Evolutionary conservation across 2,113 vertebrate species (phyloP).

Genomic region (Sinocyclocheilus grahami): DNA sequence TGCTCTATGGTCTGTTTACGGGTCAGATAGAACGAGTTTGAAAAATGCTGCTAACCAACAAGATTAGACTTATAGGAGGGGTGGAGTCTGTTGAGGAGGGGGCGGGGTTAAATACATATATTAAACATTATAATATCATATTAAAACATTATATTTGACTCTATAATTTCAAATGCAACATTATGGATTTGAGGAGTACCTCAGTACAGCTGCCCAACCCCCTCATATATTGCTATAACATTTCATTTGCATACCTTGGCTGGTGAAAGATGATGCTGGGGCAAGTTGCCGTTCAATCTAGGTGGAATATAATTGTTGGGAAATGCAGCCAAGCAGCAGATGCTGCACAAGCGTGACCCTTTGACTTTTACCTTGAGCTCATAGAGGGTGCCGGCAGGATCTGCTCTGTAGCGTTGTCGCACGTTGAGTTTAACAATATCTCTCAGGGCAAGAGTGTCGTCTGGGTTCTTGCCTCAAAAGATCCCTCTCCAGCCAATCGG

Average conservation of each 20-base stretch:
- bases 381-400: constrained; percentile 49
- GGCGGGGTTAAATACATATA: neutral
- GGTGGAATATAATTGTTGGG: neutral
- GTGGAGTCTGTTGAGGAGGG: neutral
- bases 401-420: constrained; percentile 1
- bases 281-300: constrained; percentile 21
- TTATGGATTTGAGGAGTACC: neutral
- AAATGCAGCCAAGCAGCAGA: constrained; percentile 1
- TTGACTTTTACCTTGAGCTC: constrained; percentile 66
- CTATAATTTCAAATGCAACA: neutral
- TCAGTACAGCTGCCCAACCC: neutral
- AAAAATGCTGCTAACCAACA: neutral
- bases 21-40: neutral
- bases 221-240: neutral
- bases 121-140: neutral
- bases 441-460: constrained; percentile 62
- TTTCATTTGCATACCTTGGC: neutral
- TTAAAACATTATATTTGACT: neutral
- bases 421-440: constrained; percentile 42
- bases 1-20: neutral
- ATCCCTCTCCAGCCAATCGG: constrained; percentile 68
- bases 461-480: constrained; percentile 60
- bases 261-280: neutral
- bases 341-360: neutral
- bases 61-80: neutral